Evolutionary conservation across 2,113 vertebrate species (phyloP).

Genomic region (Paramisgurnus dabryanus): DNA sequence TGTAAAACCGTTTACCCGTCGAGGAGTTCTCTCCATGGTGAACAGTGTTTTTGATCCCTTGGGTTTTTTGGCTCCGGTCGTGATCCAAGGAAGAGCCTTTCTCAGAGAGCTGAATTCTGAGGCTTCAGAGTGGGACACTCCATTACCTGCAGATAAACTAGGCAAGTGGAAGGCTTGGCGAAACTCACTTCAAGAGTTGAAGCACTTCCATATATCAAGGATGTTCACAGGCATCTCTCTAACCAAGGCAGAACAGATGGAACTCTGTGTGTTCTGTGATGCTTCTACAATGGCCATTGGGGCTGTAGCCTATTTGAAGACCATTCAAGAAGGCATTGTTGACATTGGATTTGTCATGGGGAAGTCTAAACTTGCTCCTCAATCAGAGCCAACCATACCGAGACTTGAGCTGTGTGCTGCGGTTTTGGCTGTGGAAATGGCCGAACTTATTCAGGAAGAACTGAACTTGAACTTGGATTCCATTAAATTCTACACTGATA

Average conservation of each 20-base stretch:
- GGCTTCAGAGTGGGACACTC: not conserved
- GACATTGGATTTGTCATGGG: not conserved
- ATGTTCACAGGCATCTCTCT: too few relatives aligned
- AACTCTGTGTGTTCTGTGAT: not conserved
- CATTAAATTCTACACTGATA: not conserved
- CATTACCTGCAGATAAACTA: not conserved
- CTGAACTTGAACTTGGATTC: slow-evolving; percentile 8
- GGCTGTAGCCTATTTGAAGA: not conserved
- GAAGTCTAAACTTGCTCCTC: not conserved
- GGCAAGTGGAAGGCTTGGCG: slow-evolving; percentile 21
- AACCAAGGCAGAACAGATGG: too few relatives aligned
- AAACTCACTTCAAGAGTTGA: slow-evolving; percentile 1
- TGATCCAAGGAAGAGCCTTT: slow-evolving; percentile 43
- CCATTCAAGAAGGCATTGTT: not conserved
- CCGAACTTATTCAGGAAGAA: slow-evolving; percentile 31
- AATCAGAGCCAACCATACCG: not conserved
- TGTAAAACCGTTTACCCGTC: slow-evolving; percentile 35
- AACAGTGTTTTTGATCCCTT: slow-evolving; percentile 31
- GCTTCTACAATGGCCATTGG: not conserved
- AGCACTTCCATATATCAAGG: not conserved
- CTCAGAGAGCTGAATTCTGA: slow-evolving; percentile 27
- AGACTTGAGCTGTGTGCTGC: slow-evolving; percentile 39
- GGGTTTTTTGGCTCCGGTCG: slow-evolving; percentile 19
- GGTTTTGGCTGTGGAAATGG: slow-evolving; percentile 45
- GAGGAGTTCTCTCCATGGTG: slow-evolving; percentile 34